Percentiles rank a stretch among this genome's conserved stretches.
Evolutionary conservation across 2,888 invertebrate genomes (phyloP).

Genomic region (Meloe dianella): DNA sequence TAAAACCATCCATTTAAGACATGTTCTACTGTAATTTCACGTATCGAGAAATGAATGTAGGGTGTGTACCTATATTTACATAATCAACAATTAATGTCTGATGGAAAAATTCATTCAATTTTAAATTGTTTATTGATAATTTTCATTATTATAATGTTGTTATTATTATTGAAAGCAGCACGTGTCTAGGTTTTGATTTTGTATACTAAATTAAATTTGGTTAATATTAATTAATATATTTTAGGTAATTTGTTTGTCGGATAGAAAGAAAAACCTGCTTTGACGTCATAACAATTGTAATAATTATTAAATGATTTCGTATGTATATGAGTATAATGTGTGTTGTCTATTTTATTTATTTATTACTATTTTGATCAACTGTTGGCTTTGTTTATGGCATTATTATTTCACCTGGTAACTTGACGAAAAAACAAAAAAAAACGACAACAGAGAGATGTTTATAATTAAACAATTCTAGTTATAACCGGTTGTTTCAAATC

Average conservation of each 20-base stretch:
- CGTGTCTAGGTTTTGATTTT: not conserved
- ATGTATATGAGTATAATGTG: not conserved
- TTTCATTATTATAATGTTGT: not conserved
- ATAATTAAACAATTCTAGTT: not conserved
- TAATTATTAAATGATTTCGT: not conserved
- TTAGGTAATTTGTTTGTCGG: not conserved
- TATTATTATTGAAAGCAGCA: not conserved
- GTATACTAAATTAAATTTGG: not conserved
- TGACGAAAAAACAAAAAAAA: not conserved
- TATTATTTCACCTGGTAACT: not conserved
- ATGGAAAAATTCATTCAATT: conserved; percentile 6
- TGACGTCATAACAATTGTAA: conserved; percentile 7
- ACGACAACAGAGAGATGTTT: not conserved
- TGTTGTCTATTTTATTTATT: not conserved
- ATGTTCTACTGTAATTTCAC: not conserved
- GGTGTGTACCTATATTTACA: not conserved
- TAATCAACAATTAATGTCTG: conserved; percentile 5
- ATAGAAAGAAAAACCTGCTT: not conserved
- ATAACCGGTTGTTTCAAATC: not conserved
- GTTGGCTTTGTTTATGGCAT: not conserved
- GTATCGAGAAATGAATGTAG: not conserved
- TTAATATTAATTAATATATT: not conserved
- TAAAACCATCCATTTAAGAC: no score
- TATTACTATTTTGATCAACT: conserved; percentile 6
- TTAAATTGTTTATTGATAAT: not conserved